Evolutionary conservation across 2,797 vertebrate species (phyloP).

Genomic region (Molothrus aeneus): DNA sequence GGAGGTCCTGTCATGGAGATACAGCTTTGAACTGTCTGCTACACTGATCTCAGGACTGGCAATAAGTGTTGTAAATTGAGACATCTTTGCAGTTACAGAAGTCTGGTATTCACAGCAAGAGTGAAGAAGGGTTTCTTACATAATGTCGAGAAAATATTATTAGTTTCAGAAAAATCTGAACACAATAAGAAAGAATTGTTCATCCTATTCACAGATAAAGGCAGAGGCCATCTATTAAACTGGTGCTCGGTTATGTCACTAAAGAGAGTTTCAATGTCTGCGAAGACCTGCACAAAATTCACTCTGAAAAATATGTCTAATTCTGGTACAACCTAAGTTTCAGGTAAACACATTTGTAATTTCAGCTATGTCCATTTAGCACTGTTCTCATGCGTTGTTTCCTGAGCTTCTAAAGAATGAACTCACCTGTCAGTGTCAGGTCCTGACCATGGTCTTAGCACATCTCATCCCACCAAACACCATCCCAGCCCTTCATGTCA

Average conservation of each 20-base stretch:
- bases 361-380: background rate
- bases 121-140: background rate
- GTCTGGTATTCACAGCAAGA: background rate
- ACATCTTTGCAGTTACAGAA: background rate
- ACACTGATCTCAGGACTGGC: background rate
- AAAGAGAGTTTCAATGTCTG: background rate
- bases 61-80: background rate
- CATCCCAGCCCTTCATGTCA: background rate
- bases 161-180: background rate
- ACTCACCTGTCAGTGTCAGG: background rate
- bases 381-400: background rate
- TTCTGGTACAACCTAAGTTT: background rate
- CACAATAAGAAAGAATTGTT: background rate
- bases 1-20: background rate
- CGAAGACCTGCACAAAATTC: background rate
- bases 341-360: background rate
- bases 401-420: background rate
- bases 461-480: background rate
- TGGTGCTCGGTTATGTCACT: background rate
- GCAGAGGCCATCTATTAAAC: background rate
- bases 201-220: background rate
- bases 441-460: background rate
- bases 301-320: background rate
- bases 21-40: background rate
- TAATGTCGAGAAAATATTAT: background rate